Evolutionary conservation across 2,797 vertebrate species (phyloP).

Genomic region (Siniperca undulata): DNA sequence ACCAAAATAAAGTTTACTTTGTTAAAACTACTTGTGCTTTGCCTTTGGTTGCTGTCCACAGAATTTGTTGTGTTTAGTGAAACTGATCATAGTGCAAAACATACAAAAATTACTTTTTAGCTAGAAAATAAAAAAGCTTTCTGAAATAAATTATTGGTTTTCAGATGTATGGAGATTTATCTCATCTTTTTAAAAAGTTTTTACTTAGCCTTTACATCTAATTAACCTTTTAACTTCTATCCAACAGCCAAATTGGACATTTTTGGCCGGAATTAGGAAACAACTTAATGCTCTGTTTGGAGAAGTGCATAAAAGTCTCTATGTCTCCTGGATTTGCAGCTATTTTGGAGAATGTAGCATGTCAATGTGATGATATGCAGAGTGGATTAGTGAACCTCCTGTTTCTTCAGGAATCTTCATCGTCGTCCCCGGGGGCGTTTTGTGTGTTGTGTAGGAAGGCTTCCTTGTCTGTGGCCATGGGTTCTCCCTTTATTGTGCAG

Average conservation of each 20-base stretch:
- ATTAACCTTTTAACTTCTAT: not conserved
- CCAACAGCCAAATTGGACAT: not conserved
- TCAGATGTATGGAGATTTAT: not conserved
- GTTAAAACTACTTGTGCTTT: conserved; percentile 4
- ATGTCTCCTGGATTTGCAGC: not conserved
- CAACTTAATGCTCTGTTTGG: not conserved
- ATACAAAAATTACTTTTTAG: conserved; percentile 3
- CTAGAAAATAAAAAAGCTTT: not conserved
- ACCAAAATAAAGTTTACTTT: conserved; percentile 1
- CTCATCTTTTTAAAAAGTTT: not conserved
- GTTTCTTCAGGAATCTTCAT: conserved; percentile 62
- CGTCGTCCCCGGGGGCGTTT: conserved; percentile 28
- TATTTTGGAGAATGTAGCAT: not conserved
- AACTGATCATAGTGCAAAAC: conserved; percentile 13
- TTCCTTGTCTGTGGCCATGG: conserved; percentile 69
- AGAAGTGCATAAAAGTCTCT: not conserved
- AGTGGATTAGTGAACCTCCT: not conserved
- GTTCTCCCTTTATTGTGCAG: conserved; percentile 79
- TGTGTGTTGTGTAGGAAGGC: conserved; percentile 65
- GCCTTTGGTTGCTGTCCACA: not conserved
- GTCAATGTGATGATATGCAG: not conserved
- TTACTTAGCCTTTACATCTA: not conserved
- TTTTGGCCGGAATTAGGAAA: not conserved
- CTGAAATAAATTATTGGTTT: not conserved
- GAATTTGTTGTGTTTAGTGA: not conserved